Evolutionary conservation across 1,140 invertebrate species (phyloP), one percentile per base, ranked within the genome.

Genomic region (Ladona fulva): DNA sequence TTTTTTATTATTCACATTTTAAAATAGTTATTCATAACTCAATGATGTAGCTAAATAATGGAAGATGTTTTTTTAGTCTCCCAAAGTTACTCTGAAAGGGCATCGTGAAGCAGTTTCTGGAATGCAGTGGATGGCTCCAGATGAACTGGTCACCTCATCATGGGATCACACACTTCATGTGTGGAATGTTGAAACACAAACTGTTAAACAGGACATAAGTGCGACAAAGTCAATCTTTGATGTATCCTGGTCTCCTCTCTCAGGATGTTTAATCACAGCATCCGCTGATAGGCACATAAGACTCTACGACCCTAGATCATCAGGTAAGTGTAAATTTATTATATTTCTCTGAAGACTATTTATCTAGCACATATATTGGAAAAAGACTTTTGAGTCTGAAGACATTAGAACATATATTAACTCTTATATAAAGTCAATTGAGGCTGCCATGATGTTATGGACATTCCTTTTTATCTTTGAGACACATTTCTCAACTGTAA

Each of bases 131-230:
- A 89, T 93, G 78, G 91, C 92, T 79, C 87, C 87, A 76, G 86
- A 90, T 66, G 91, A 91, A 78, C 83, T 98, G 1, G 89, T 94
- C 16, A 96, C 95, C 0, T 94, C 93, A 0, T 94, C 94, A 0
- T 97, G 97, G 96, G 98, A 99, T 87, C 97, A 99, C 82, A 95
- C 96, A 0, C 86, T 99, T 12, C 93, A 94, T 84, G 82, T 97
- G 5, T 99, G 98, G 98, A 97, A 99, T 86, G 87, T 94, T 25
- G 92, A 96, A 84, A 84, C 94, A 42, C 92, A 91, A 78, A 93
- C 92, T 16, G 90, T 95, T 11, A 94, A 94, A 83, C 88, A 90
- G 66, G 94, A 96, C 84, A 88, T 95, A 80, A 88, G 90, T 77
- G 95, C 94, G 59, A 95, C 96, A 80, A 98, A 98, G 86, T 93